A percentile compares a stretch with the other conserved stretches of the same genome.
These are phyloP conservation scores for Trichacis sp. DNA, from an alignment of 2,888 invertebrate species.

Conservation along the genomic window DNA sequence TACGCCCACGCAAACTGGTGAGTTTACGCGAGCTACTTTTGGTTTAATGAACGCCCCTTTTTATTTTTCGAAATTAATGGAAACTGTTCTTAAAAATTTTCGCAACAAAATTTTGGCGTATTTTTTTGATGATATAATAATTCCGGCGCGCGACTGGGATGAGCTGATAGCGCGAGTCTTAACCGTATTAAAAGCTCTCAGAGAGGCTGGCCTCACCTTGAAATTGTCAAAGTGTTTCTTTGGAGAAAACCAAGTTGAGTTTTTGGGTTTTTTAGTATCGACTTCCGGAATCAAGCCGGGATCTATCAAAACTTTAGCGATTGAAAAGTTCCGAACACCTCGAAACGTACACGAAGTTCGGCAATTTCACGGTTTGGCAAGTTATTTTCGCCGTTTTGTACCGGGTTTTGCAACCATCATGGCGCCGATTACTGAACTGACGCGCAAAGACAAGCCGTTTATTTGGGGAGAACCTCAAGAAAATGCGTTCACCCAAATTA, in stretches of 20 bases:
- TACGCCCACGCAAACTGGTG: conserved; percentile 44
- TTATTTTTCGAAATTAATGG: conserved; percentile 45
- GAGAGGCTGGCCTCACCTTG: conserved; percentile 5
- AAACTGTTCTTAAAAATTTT: conserved; percentile 18
- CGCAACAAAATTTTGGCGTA: conserved; percentile 21
- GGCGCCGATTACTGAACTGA: no score
- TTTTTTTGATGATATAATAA: conserved; percentile 24
- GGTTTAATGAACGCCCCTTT: conserved; percentile 51
- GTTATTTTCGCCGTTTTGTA: background rate
- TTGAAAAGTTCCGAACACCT: conserved; percentile 6
- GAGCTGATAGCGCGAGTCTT: conserved; percentile 7
- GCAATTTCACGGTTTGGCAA: background rate
- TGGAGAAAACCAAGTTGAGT: conserved; percentile 3
- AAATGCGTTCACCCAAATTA: background rate
- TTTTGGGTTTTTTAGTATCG: conserved; percentile 5
- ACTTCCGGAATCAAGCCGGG: conserved; percentile 12
- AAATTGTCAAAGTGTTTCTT: conserved; percentile 9
- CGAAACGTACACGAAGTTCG: no score
- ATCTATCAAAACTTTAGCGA: background rate
- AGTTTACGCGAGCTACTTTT: conserved; percentile 49
- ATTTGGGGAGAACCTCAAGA: background rate
- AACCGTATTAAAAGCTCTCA: conserved; percentile 5
- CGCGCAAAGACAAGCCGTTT: background rate
- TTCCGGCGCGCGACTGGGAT: conserved; percentile 15
- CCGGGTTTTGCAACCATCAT: no score